A percentile compares a stretch with the other conserved stretches of the same genome.
Evolutionary conservation across 1,140 invertebrate species (phyloP).

Genomic region (Lasioglossum albipes): DNA sequence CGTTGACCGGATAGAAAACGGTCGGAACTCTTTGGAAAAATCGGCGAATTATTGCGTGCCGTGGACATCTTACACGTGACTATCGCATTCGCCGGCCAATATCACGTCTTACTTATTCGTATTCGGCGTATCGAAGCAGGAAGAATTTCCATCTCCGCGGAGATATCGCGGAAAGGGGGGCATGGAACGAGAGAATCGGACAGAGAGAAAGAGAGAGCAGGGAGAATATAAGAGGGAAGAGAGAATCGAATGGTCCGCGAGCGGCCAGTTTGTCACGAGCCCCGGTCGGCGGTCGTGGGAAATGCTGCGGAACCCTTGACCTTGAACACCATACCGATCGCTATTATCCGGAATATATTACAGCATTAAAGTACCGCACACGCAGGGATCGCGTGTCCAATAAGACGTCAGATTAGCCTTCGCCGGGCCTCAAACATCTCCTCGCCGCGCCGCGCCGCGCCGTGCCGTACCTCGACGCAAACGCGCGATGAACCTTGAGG

Average conservation of each 20-base stretch:
- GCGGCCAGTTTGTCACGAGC: constrained; percentile 25
- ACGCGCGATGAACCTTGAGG: not conserved
- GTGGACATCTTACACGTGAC: not conserved
- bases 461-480: no score
- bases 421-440: not conserved
- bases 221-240: not conserved
- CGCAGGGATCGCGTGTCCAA: constrained; percentile 35
- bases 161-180: no score
- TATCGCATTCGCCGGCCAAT: not conserved
- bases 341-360: constrained; percentile 51
- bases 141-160: constrained; percentile 4
- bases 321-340: constrained; percentile 46
- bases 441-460: no score
- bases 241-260: not conserved
- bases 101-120: constrained; percentile 17
- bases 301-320: constrained; percentile 40
- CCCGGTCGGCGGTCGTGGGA: not conserved
- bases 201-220: no score
- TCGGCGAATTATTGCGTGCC: not conserved
- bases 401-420: constrained; percentile 19
- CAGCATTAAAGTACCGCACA: constrained; percentile 42
- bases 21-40: not conserved
- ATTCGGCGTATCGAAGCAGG: constrained; percentile 13
- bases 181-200: no score
- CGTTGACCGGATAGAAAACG: not conserved